Evolutionary conservation across 37 sponge, comb jelly and placozoan species (phyloP).

Genomic region (Eunapius fragilis): DNA sequence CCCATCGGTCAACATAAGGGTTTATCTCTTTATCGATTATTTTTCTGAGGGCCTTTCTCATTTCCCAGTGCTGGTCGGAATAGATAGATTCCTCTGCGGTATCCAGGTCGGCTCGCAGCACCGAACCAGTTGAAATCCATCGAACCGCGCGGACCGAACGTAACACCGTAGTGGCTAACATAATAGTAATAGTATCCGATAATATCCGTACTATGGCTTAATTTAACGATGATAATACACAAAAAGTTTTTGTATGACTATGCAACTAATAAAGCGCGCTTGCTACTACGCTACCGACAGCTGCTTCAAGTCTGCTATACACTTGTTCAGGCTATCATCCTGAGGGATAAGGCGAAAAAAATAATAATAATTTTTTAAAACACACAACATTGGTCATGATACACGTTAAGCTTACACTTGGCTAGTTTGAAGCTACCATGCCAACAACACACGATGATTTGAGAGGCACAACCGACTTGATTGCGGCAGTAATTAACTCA

Average conservation of each 20-base stretch:
- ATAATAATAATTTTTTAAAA: background rate
- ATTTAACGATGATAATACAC: too few species aligned
- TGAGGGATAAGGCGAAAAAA: background rate
- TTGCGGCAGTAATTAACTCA: conserved; percentile 4
- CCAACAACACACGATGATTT: background rate
- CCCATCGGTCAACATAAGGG: conserved; percentile 94
- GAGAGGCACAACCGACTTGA: background rate
- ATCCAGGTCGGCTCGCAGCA: background rate
- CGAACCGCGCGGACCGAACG: background rate
- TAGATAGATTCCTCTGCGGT: conserved; percentile 62
- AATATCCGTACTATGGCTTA: too few species aligned
- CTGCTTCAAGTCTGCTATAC: conserved; percentile 46
- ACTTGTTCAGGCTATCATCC: conserved; percentile 58
- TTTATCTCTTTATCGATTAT: conserved; percentile 92
- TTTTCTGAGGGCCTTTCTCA: conserved; percentile 76
- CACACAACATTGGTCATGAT: too few species aligned
- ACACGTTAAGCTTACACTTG: too few species aligned
- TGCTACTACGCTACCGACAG: conserved; percentile 12
- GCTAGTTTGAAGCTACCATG: background rate
- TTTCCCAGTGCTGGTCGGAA: conserved; percentile 71
- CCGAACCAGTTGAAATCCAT: background rate
- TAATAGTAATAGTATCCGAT: too few species aligned
- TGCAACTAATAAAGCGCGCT: too few species aligned
- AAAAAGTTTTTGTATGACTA: too few species aligned
- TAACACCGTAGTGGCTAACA: too few species aligned